A percentile compares a stretch with the other conserved stretches of the same genome.
Conservation (phyloP, 2,888 invertebrate genomes). For the Malthinus seriepunctatus region DNA sequence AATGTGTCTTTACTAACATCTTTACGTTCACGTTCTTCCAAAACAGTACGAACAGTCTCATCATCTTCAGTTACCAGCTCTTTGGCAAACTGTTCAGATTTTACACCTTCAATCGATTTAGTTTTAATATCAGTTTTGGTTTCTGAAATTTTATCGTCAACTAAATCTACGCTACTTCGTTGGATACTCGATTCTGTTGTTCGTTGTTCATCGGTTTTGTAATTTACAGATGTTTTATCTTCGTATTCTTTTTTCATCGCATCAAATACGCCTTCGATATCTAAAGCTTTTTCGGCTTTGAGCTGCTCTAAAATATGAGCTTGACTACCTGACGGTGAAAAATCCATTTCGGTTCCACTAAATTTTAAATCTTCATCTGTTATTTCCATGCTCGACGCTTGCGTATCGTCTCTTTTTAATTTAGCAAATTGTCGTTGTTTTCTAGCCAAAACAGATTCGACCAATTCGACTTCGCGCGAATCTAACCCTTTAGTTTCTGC, state of each 20-base stretch:
- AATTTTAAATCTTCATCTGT: conserved; percentile 71
- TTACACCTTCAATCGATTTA: conserved; percentile 41
- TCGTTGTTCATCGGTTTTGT: conserved; percentile 44
- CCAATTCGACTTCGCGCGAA: conserved; percentile 55
- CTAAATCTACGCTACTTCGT: conserved; percentile 23
- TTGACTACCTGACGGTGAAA: conserved; percentile 61
- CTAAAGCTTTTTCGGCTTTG: conserved; percentile 54
- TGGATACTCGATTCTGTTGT: conserved; percentile 13
- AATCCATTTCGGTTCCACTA: conserved; percentile 69
- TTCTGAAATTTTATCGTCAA: conserved; percentile 40
- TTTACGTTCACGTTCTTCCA: conserved; percentile 33
- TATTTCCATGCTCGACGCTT: conserved; percentile 61
- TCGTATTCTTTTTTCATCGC: conserved; percentile 37
- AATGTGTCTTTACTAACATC: conserved; percentile 29
- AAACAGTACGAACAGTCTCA: conserved; percentile 41
- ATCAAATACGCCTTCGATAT: conserved; percentile 49
- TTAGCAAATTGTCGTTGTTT: conserved; percentile 54
- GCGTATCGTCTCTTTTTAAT: conserved; percentile 55
- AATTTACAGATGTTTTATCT: conserved; percentile 39
- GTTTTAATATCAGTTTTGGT: conserved; percentile 42
- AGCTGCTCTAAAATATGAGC: conserved; percentile 50
- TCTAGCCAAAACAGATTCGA: conserved; percentile 57
- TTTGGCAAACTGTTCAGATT: conserved; percentile 44
- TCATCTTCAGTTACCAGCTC: conserved; percentile 45
- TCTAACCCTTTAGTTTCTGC: conserved; percentile 56